These are phyloP conservation scores for Crotophaga sulcirostris DNA, from an alignment of 2,113 vertebrate species.

Conservation along the genomic window DNA sequence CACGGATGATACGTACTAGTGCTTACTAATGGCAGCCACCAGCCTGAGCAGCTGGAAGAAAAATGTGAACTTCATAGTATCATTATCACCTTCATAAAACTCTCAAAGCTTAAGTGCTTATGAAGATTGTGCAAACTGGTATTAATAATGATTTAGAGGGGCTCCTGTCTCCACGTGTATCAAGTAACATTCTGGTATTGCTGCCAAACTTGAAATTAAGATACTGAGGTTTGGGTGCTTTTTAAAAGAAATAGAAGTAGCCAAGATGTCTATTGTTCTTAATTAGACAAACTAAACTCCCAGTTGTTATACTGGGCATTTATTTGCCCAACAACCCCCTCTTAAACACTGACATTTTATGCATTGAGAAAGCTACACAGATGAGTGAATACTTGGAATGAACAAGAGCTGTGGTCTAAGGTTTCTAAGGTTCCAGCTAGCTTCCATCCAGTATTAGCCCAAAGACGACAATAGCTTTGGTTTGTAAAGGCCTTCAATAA, in stretches of 20 bases:
- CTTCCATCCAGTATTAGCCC: background rate
- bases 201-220: background rate
- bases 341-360: background rate
- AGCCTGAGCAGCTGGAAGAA: background rate
- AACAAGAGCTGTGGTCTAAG: background rate
- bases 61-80: fast-evolving
- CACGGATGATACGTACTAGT: background rate
- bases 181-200: background rate
- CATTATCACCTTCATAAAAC: background rate
- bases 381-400: background rate
- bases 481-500: background rate
- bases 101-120: background rate
- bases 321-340: background rate
- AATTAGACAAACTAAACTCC: background rate
- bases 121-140: background rate
- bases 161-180: background rate
- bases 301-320: background rate
- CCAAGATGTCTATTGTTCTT: background rate
- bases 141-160: background rate
- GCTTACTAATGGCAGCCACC: background rate
- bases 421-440: background rate
- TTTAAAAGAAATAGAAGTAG: background rate
- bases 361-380: background rate
- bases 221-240: background rate
- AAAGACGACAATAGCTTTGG: background rate